phyloP scores from a whole-genome alignment of 1,140 invertebrate species.

The Drosophila ficusphila region DNA sequence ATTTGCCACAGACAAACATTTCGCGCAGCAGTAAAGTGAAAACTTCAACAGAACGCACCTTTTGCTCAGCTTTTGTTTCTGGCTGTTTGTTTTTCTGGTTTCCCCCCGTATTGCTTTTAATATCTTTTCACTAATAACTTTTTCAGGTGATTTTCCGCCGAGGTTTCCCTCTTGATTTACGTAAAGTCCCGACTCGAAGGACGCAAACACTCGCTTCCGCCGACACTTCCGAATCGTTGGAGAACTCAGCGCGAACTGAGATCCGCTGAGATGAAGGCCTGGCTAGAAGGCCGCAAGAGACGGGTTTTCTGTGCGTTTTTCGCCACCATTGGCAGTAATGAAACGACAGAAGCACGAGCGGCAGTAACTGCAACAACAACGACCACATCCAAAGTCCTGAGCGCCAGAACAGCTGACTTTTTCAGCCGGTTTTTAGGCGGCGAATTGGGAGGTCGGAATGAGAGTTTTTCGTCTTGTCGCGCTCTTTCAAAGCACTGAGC shows the following conservation, averaged over 20 bases:
- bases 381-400: slow-evolving; percentile 45
- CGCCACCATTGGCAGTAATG: slow-evolving; percentile 25
- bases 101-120: background rate
- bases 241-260: slow-evolving; percentile 64
- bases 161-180: slow-evolving; percentile 29
- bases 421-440: slow-evolving; percentile 67
- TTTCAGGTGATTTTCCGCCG: slow-evolving; percentile 10
- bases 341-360: slow-evolving; percentile 9
- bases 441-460: slow-evolving; percentile 7
- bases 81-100: background rate
- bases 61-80: slow-evolving; percentile 13
- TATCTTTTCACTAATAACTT: slow-evolving; percentile 25
- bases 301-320: slow-evolving; percentile 39
- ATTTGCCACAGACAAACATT: slow-evolving; percentile 4
- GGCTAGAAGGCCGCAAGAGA: slow-evolving; percentile 26
- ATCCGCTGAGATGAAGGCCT: slow-evolving; percentile 8
- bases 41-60: slow-evolving; percentile 42
- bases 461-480: background rate
- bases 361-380: slow-evolving; percentile 31
- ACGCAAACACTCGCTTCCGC: slow-evolving; percentile 9
- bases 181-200: slow-evolving; percentile 34
- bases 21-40: background rate
- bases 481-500: background rate
- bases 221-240: slow-evolving; percentile 40
- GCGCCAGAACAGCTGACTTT: slow-evolving; percentile 65